Percentiles rank a stretch among this genome's conserved stretches.
phyloP scores from a whole-genome alignment of 1,140 invertebrate genomes.

The Micrasema longulum region DNA sequence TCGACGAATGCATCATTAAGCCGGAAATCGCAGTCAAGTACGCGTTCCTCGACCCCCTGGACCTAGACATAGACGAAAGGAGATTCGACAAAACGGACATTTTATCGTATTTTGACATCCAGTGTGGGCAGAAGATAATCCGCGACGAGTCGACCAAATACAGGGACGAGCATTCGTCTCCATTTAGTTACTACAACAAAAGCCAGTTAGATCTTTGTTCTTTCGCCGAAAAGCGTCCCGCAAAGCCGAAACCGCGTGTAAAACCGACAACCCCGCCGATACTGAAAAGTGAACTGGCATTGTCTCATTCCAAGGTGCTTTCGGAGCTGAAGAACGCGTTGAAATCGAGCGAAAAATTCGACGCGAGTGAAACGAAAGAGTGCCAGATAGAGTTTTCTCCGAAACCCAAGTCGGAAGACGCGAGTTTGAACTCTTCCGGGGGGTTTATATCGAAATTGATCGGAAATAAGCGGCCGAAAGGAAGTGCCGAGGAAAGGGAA shows the following conservation, averaged over 20 bases:
- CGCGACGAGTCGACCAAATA: slow-evolving; percentile 70
- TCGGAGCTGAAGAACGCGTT: slow-evolving; percentile 65
- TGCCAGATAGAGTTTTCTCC: slow-evolving; percentile 37
- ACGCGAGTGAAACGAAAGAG: slow-evolving; percentile 10
- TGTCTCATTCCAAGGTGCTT: slow-evolving; percentile 66
- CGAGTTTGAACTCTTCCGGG: slow-evolving; percentile 32
- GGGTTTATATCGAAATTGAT: slow-evolving; percentile 66
- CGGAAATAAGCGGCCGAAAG: slow-evolving; percentile 58
- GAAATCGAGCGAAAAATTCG: slow-evolving; percentile 60
- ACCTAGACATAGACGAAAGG: slow-evolving; percentile 62
- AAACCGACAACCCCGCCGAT: slow-evolving; percentile 53
- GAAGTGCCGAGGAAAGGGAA: slow-evolving; percentile 63
- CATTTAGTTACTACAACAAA: slow-evolving; percentile 83
- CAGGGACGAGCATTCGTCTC: slow-evolving; percentile 81
- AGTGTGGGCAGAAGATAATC: slow-evolving; percentile 61
- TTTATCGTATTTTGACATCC: slow-evolving; percentile 65
- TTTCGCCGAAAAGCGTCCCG: slow-evolving; percentile 59
- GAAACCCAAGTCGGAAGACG: slow-evolving; percentile 18
- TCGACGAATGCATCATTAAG: slow-evolving; percentile 82
- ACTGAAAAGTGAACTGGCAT: slow-evolving; percentile 60
- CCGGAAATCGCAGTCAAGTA: slow-evolving; percentile 80
- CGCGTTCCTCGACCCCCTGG: slow-evolving; percentile 65
- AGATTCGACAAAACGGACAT: slow-evolving; percentile 60
- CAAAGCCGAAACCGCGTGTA: slow-evolving; percentile 39
- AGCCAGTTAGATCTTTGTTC: slow-evolving; percentile 80